A percentile compares a stretch with the other conserved stretches of the same genome.
These are phyloP conservation scores for Penaeus indicus DNA, from an alignment of 1,140 invertebrate species.

Conservation along the genomic window DNA sequence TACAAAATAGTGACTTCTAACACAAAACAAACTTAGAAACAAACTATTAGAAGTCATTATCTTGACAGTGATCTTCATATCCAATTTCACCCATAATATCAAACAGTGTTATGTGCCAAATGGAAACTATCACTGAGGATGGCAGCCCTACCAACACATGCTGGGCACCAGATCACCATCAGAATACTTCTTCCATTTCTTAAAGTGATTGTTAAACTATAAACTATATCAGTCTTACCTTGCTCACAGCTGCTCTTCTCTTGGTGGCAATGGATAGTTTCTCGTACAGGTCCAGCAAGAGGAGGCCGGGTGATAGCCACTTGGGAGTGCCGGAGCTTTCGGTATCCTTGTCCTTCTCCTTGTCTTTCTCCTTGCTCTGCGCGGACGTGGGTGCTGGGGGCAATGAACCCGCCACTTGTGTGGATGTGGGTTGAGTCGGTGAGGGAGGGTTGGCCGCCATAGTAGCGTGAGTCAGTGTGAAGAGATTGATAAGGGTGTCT, in stretches of 20 bases:
- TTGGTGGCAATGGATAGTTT: slow-evolving; percentile 82
- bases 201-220: neutral
- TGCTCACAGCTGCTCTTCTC: slow-evolving; percentile 80
- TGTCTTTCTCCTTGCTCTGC: slow-evolving; percentile 56
- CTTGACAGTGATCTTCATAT: too few relatives aligned
- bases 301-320: slow-evolving; percentile 84
- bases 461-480: slow-evolving; percentile 69
- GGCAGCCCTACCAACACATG: too few relatives aligned
- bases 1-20: too few relatives aligned
- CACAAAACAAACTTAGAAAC: too few relatives aligned
- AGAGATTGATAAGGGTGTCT: slow-evolving; percentile 74
- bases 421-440: slow-evolving; percentile 24
- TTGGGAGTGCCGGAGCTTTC: slow-evolving; percentile 75
- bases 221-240: slow-evolving; percentile 71
- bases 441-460: slow-evolving; percentile 64
- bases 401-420: neutral
- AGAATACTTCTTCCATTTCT: neutral
- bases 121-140: too few relatives aligned
- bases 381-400: slow-evolving; percentile 53
- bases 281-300: slow-evolving; percentile 86
- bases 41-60: too few relatives aligned
- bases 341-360: slow-evolving; percentile 43
- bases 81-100: neutral
- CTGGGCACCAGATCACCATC: too few relatives aligned
- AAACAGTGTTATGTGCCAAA: too few relatives aligned